These are phyloP conservation scores for Lithobius niger DNA, from an alignment of 1,140 invertebrate genomes.

Conservation along the genomic window DNA sequence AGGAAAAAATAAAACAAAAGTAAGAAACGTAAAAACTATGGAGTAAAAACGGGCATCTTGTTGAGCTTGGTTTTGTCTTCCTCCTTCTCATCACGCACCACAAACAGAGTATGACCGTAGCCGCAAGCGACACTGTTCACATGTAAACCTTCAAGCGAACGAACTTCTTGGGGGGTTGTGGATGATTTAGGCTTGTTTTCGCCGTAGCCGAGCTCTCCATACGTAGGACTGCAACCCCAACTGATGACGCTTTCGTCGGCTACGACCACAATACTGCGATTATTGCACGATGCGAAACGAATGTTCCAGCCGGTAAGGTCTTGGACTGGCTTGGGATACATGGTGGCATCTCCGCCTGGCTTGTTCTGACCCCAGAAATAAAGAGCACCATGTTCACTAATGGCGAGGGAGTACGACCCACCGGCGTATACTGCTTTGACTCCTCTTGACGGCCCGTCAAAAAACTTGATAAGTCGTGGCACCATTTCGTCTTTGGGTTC, in stretches of 20 bases:
- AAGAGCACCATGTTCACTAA: constrained; percentile 60
- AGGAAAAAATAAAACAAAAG: too few relatives aligned
- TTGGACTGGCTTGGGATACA: constrained; percentile 90
- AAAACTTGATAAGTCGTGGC: constrained; percentile 75
- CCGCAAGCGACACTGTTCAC: constrained; percentile 69
- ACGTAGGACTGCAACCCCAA: constrained; percentile 82
- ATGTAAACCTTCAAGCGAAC: constrained; percentile 62
- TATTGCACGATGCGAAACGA: constrained; percentile 52
- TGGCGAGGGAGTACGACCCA: constrained; percentile 66
- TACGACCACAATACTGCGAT: constrained; percentile 58
- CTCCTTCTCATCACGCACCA: constrained; percentile 48
- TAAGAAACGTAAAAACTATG: too few relatives aligned
- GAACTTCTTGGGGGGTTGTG: constrained; percentile 76
- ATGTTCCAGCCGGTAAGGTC: constrained; percentile 85
- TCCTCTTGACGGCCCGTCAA: constrained; percentile 67
- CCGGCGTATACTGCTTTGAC: constrained; percentile 66
- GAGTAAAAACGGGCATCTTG: constrained; percentile 43
- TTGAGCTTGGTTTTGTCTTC: constrained; percentile 47
- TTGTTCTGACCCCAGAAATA: constrained; percentile 85
- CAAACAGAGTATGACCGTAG: constrained; percentile 62
- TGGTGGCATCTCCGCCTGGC: constrained; percentile 80
- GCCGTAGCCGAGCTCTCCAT: constrained; percentile 79
- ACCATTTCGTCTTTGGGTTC: constrained; percentile 83
- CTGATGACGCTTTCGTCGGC: constrained; percentile 80
- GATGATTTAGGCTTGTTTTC: constrained; percentile 69